Conservation (phyloP, 2,888 invertebrate genomes). For the Drosophila prolongata region DNA sequence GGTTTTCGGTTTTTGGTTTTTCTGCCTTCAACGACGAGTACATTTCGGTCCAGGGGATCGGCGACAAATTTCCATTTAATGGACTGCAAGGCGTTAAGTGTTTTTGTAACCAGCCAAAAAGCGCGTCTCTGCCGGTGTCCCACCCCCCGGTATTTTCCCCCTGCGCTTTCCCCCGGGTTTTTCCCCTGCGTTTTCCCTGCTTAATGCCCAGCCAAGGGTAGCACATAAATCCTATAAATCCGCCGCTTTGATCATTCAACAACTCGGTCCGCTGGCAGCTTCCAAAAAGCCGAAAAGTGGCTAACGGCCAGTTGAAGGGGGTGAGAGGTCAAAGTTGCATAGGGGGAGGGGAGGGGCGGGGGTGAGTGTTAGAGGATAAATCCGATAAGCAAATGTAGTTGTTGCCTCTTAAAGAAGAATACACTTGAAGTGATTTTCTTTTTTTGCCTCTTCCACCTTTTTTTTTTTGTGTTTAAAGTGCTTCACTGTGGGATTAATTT, state of each 20-base stretch:
- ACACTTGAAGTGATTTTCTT: conserved; percentile 35
- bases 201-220: conserved; percentile 77
- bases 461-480: conserved; percentile 41
- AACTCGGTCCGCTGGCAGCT: conserved; percentile 42
- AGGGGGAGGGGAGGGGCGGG: neutral
- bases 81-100: conserved; percentile 80
- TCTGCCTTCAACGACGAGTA: conserved; percentile 5
- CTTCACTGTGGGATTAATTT: conserved; percentile 39
- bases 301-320: conserved; percentile 29
- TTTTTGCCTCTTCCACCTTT: conserved; percentile 26
- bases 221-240: conserved; percentile 77
- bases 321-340: neutral
- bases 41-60: conserved; percentile 33
- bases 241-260: conserved; percentile 76
- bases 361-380: conserved; percentile 37
- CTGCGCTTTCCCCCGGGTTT: neutral
- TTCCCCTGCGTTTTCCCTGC: neutral
- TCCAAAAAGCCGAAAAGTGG: conserved; percentile 72
- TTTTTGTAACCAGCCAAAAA: conserved; percentile 70
- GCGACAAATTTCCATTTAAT: conserved; percentile 77
- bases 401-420: conserved; percentile 60
- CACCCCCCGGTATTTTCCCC: neutral
- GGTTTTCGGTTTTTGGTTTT: conserved; percentile 9
- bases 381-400: conserved; percentile 79
- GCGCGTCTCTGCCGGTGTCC: conserved; percentile 18